Evolutionary conservation across 2,113 vertebrate species (phyloP), one percentile per base, ranked within the genome.

Genomic region (Hyaena hyaena): DNA sequence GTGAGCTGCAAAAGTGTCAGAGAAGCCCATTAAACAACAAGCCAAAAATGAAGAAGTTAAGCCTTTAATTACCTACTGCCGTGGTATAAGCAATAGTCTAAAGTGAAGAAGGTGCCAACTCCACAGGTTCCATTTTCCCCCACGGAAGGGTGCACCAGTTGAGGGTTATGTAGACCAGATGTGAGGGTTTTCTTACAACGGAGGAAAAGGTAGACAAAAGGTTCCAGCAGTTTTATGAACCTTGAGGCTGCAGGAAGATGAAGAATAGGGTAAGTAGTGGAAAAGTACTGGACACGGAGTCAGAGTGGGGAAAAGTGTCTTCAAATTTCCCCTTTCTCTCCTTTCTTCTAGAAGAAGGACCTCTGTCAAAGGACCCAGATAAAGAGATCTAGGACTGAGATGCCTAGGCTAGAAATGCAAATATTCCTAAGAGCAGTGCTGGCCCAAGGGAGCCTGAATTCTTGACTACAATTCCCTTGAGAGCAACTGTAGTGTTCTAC

Each of bases 171-270:
- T 39, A 48, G 43, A 55, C 17, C 53, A 77, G 11, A n/a, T 71
- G 3, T n/a, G 23, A 1, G 2, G 6, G n/a, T 26, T 15, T 0
- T 35, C 10, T 26, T 45, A 63, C 3, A 28, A 1, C 7, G n/a
- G 16, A n/a, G 28, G 43, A 45, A 74, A 1, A 5, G 28, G 0
- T 65, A 19, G 65, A 26, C 33, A 83, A 83, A 96, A 80, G 4
- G 10, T 24, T 80, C 7, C 28, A 48, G 19, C 7, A 35, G 5
- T 84, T 93, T 88, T 55, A 43, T 33, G 33, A 5, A 31, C 0
- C 7, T 35, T 83, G 24, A 39, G 5, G 7, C 24, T 71, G 1
- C 7, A 9, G 9, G 21, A 83, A 6, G 55, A 17, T 53, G 66
- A 31, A 0, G 23, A 61, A 19, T 16, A 83, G 31, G 4, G 16